Percentiles rank a stretch among this genome's conserved stretches.
Conservation (phyloP, 2,797 vertebrate genomes). For the Menidia menidia region DNA sequence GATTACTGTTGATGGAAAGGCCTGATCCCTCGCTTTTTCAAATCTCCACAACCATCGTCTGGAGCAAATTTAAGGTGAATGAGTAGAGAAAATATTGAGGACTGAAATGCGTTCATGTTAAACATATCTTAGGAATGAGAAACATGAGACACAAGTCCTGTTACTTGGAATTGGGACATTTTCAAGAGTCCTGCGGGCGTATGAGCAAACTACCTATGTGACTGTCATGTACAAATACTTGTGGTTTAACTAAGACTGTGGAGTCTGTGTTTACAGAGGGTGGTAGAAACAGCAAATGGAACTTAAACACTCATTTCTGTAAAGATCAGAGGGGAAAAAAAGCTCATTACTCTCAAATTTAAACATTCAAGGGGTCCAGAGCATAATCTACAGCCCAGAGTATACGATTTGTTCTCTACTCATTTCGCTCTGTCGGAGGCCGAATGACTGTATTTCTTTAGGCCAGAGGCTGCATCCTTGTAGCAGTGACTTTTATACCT, state of each 20-base stretch:
- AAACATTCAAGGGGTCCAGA: constrained; percentile 35
- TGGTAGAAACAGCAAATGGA: constrained; percentile 38
- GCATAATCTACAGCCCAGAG: constrained; percentile 18
- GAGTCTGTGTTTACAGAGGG: not conserved
- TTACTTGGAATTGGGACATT: too few species aligned
- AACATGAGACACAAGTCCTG: too few species aligned
- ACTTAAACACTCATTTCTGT: constrained; percentile 22
- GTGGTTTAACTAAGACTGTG: not conserved
- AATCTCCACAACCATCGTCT: too few species aligned
- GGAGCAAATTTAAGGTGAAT: too few species aligned
- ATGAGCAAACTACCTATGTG: too few species aligned
- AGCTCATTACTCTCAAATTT: constrained; percentile 54
- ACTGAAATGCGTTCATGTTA: too few species aligned
- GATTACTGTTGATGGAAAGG: too few species aligned
- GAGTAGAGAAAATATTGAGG: too few species aligned
- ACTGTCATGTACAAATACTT: too few species aligned
- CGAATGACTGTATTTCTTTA: constrained; percentile 60
- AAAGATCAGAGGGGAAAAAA: constrained; percentile 32
- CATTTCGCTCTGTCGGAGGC: constrained; percentile 52
- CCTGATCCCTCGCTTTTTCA: too few species aligned
- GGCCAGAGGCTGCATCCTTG: constrained; percentile 59
- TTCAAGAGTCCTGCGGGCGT: too few species aligned
- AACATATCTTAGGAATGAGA: too few species aligned
- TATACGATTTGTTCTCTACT: constrained; percentile 44
- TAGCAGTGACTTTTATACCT: constrained; percentile 65